A percentile compares a stretch with the other conserved stretches of the same genome.
Evolutionary conservation across 30 jellyfish, hydroid and myxozoan genomes (phyloP).

Genomic region (Cassiopea andromeda): DNA sequence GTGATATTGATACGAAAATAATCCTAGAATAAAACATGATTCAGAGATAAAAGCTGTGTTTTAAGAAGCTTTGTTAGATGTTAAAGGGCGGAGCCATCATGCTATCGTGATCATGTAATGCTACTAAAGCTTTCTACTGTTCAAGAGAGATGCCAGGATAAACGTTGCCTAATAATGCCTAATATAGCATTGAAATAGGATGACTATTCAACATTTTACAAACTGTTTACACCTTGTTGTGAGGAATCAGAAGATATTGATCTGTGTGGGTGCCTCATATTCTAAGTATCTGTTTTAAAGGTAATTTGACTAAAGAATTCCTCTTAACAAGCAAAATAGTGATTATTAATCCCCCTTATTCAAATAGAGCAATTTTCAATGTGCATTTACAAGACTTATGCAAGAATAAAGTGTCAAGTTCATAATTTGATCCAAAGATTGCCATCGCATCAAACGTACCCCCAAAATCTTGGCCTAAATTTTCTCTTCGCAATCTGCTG

Average conservation of each 20-base stretch:
- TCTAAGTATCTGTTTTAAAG: too few species aligned
- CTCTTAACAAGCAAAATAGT: too few species aligned
- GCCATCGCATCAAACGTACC: too few species aligned
- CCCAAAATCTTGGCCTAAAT: not conserved
- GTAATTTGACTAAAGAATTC: too few species aligned
- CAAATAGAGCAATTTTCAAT: too few species aligned
- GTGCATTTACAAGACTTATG: too few species aligned
- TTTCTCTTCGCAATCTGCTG: not conserved
- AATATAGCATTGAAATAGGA: not conserved
- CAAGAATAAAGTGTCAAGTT: too few species aligned
- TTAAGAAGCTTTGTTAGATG: not conserved
- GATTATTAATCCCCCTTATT: too few species aligned
- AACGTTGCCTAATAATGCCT: not conserved
- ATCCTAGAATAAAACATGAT: not conserved
- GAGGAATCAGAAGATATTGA: not conserved
- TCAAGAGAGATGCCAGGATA: not conserved
- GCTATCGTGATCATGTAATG: not conserved
- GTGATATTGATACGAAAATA: not conserved
- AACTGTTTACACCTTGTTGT: not conserved
- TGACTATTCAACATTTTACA: not conserved
- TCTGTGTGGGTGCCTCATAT: not conserved
- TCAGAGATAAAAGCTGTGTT: not conserved
- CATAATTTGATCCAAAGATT: too few species aligned
- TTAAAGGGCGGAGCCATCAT: not conserved
- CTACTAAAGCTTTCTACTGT: not conserved